A percentile compares a stretch with the other conserved stretches of the same genome.
Conservation (phyloP, 2,797 vertebrate genomes). For the Limosa lapponica region DNA sequence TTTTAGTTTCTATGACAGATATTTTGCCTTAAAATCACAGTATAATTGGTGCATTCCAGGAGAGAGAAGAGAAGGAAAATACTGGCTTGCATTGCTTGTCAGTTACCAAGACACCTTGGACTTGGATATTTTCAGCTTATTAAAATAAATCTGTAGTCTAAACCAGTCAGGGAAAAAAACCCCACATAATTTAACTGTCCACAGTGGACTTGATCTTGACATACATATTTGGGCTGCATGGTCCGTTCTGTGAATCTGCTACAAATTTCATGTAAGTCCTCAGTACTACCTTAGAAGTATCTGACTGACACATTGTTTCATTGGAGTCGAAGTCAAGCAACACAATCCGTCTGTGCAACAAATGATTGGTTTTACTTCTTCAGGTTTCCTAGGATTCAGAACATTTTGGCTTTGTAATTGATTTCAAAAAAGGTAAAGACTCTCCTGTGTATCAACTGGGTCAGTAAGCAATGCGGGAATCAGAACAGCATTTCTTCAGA, state of each 20-base stretch:
- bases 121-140: background rate
- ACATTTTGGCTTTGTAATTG: background rate
- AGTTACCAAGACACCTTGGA: background rate
- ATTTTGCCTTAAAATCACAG: background rate
- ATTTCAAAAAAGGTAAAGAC: background rate
- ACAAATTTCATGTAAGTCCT: background rate
- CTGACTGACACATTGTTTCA: background rate
- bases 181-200: background rate
- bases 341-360: background rate
- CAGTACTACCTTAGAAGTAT: background rate
- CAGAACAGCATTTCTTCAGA: background rate
- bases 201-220: background rate
- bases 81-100: fast-evolving
- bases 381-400: background rate
- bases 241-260: background rate
- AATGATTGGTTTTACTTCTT: background rate
- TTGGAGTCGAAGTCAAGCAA: background rate
- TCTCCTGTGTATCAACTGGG: fast-evolving
- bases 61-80: background rate
- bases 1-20: background rate
- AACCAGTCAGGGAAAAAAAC: background rate
- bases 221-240: background rate
- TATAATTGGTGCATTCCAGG: background rate
- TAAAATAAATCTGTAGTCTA: background rate
- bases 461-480: background rate